Evolutionary conservation across 2,888 invertebrate genomes (phyloP).

Genomic region (Drosophila lutescens): DNA sequence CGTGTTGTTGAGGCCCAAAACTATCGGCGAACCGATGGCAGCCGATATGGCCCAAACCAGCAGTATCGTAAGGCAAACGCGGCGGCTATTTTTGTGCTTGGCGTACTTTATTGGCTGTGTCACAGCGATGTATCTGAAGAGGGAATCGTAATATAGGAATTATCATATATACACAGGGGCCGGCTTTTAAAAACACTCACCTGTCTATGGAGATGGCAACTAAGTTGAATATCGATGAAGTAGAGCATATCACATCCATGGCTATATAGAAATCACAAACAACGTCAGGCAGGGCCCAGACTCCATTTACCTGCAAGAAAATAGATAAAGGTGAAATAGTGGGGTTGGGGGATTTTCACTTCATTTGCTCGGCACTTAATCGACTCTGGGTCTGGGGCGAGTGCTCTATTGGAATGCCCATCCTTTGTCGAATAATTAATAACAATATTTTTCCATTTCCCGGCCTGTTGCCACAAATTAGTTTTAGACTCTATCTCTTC

Average conservation of each 20-base stretch:
- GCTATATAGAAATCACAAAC: conserved; percentile 99
- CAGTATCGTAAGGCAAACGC: conserved; percentile 97
- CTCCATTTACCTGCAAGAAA: conserved; percentile 90
- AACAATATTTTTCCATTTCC: conserved; percentile 64
- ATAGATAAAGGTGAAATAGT: not conserved
- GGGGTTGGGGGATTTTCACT: not conserved
- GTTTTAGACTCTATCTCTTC: conserved; percentile 66
- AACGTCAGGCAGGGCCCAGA: conserved; percentile 95
- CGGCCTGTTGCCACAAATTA: conserved; percentile 60
- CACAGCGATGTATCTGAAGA: conserved; percentile 94
- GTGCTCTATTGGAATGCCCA: conserved; percentile 21
- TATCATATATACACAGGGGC: too few relatives aligned
- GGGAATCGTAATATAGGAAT: not conserved
- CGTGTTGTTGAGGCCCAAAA: conserved; percentile 97
- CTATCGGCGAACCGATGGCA: conserved; percentile 98
- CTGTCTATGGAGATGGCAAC: conserved; percentile 99
- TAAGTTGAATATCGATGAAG: conserved; percentile 98
- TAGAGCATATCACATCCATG: conserved; percentile 98
- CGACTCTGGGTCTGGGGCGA: not conserved
- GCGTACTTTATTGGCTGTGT: conserved; percentile 99
- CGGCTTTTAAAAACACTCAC: conserved; percentile 85
- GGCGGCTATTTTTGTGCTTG: conserved; percentile 97
- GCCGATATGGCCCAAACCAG: conserved; percentile 98
- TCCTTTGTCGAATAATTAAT: conserved; percentile 71
- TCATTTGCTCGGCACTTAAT: conserved; percentile 12